Base-by-base conservation (phyloP, 53 echinoderm and acorn worm species). In the Apostichopus leukothele region DNA sequence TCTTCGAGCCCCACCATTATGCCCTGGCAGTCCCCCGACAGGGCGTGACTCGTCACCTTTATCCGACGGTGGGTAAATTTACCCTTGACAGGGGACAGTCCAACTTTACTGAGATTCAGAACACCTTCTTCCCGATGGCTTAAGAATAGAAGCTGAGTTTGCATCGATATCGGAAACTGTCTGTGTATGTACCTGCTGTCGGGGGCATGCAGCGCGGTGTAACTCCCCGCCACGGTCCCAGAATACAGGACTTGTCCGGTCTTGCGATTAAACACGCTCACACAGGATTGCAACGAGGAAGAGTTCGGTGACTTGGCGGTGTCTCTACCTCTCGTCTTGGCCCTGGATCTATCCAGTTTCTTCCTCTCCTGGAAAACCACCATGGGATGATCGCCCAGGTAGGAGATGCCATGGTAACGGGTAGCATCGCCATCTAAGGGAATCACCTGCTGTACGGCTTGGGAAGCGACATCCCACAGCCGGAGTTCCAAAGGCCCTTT, bases 1-100 rank as follows among this genome's bases (percentile, higher is more conserved):
- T 92, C 90, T 51, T 93, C 93, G 27, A 93, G 89, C 8, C 96
- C 96, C 53, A 93, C 95, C 74, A 96, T 73, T 19, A 92, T 87
- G 73, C 92, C 89, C 63, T 88, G 92, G 39, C 88, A 92, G 83
- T 96, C 96, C 10, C 89, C 77, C 4, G 96, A 93, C 66, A 96
- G 90, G 18, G 75, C 86, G 75, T 93, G 95, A 5, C 92, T 83
- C 5, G 96, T 92, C 59, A 93, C 93, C 52, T 89, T 86, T 21
- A 90, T 88, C 21, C 86, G 55, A 76, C 91, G 93, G 59, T 91
- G 89, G 63, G 88, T 71, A 60, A 92, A 96, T 81, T 92, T 95
- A 5, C 92, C 93, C 51, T 88, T 86, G 1, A 91, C 91, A 23
- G 80, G 90, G 25, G 87, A 88, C 27, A 53, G 50, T n/a, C 90